Evolutionary conservation across 64 coral and sea anemone genomes (phyloP).

Genomic region (Montipora cactus): DNA sequence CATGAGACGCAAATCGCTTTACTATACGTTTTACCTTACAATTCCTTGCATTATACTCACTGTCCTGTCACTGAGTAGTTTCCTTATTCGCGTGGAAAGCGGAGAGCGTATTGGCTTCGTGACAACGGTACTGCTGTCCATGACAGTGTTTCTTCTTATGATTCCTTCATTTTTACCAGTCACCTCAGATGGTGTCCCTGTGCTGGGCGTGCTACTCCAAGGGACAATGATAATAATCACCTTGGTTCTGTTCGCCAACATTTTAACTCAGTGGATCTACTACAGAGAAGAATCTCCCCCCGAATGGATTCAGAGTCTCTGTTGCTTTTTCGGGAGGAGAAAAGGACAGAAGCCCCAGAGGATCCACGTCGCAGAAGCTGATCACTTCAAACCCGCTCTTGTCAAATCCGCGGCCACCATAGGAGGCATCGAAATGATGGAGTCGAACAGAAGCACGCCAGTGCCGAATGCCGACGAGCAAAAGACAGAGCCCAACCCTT

Average conservation of each 20-base stretch:
- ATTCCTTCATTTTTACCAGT: conserved; percentile 49
- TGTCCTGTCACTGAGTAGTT: conserved; percentile 43
- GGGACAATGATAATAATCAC: conserved; percentile 34
- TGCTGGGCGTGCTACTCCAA: conserved; percentile 45
- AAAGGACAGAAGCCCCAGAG: background rate
- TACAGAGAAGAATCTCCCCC: conserved; percentile 43
- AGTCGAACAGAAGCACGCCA: background rate
- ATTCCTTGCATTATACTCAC: conserved; percentile 22
- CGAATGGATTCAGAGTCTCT: conserved; percentile 2
- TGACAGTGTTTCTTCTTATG: conserved; percentile 67
- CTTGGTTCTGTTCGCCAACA: conserved; percentile 30
- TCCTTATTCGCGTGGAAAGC: conserved; percentile 66
- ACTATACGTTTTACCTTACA: conserved; percentile 60
- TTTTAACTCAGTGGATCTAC: conserved; percentile 35
- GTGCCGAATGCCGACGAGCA: background rate
- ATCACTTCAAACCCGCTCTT: background rate
- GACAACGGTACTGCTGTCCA: conserved; percentile 57
- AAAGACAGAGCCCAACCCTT: background rate
- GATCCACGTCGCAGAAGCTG: background rate
- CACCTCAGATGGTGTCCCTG: conserved; percentile 43
- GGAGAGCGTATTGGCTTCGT: conserved; percentile 78
- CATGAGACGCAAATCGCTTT: conserved; percentile 28
- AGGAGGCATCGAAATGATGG: background rate
- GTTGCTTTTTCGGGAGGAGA: background rate
- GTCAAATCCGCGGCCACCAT: background rate